These are phyloP conservation scores for Hedya salicella DNA, from an alignment of 2,888 invertebrate species.

Conservation along the genomic window DNA sequence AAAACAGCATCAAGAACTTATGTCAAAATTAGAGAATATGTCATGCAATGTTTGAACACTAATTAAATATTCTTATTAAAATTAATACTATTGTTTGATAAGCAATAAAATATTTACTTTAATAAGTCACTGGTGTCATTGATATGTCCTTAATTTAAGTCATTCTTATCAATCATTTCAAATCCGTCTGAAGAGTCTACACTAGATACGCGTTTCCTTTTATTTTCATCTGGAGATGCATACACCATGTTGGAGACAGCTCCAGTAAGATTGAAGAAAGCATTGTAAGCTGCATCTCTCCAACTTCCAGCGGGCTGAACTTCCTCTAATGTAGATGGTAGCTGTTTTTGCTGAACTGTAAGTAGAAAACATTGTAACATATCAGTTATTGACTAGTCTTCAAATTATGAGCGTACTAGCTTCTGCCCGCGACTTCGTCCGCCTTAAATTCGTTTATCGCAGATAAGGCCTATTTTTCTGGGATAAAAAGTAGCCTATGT, in stretches of 20 bases:
- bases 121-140: conserved; percentile 43
- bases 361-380: conserved; percentile 42
- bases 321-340: conserved; percentile 70
- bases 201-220: conserved; percentile 69
- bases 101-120: conserved; percentile 34
- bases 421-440: too few relatives aligned
- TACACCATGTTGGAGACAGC: conserved; percentile 71
- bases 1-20: conserved; percentile 77
- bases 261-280: conserved; percentile 70
- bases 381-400: too few relatives aligned
- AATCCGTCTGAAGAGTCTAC: conserved; percentile 79
- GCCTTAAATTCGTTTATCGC: too few relatives aligned
- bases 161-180: conserved; percentile 79
- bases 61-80: conserved; percentile 31
- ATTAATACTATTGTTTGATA: conserved; percentile 32
- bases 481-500: too few relatives aligned
- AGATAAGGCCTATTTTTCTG: too few relatives aligned
- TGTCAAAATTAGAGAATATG: conserved; percentile 74
- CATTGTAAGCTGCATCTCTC: conserved; percentile 72
- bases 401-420: too few relatives aligned
- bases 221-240: conserved; percentile 58
- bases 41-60: conserved; percentile 61
- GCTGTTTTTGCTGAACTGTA: conserved; percentile 68
- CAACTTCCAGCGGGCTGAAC: conserved; percentile 64
- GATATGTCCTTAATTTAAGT: conserved; percentile 60